Percentiles rank a stretch among this genome's conserved stretches.
These are phyloP conservation scores for Theodoxus fluviatilis DNA, from an alignment of 2,888 invertebrate species.

Conservation along the genomic window DNA sequence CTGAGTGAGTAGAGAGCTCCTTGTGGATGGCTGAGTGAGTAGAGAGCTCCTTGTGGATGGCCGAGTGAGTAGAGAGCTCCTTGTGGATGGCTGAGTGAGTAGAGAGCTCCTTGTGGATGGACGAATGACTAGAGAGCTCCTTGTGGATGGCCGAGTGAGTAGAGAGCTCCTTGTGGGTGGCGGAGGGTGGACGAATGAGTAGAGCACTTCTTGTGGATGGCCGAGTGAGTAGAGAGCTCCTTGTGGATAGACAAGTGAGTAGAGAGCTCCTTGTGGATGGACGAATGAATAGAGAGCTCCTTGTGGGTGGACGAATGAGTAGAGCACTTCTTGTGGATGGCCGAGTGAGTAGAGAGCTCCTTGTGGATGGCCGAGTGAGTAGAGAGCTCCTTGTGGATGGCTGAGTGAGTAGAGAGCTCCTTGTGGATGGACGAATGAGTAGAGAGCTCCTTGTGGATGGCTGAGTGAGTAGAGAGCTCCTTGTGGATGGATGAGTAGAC, in stretches of 20 bases:
- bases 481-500: too few species aligned
- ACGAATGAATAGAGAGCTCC: conserved; percentile 32
- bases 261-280: conserved; percentile 79
- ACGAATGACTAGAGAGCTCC: conserved; percentile 32
- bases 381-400: not conserved
- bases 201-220: not conserved
- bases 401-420: too few species aligned
- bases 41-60: not conserved
- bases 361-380: not conserved
- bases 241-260: too few species aligned
- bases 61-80: not conserved
- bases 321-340: conserved; percentile 70
- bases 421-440: conserved; percentile 73
- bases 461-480: not conserved
- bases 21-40: conserved; percentile 73
- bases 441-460: not conserved
- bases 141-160: not conserved
- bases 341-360: conserved; percentile 32
- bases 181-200: conserved; percentile 67
- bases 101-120: conserved; percentile 79
- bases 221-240: not conserved
- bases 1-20: too few species aligned
- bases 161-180: not conserved
- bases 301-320: not conserved
- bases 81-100: too few species aligned